Base-by-base conservation (phyloP, 2,888 invertebrate species). In the Tigriopus californicus region DNA sequence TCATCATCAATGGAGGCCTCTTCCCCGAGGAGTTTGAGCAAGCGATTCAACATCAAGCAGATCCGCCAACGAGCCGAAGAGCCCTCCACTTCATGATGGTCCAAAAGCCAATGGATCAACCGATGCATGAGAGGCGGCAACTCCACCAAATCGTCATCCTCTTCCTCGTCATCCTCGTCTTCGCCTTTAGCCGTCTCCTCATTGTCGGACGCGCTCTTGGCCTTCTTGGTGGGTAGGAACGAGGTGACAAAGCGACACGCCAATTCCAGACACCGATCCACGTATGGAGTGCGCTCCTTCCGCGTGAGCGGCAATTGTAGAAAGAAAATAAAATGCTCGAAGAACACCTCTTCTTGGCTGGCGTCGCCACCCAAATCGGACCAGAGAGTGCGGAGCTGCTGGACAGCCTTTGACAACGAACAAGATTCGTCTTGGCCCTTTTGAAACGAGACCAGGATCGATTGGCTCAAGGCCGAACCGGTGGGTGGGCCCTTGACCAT, bases 1-100 rank as follows among this genome's bases (percentile, higher is more conserved):
- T 77, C 76, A 70, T 85, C 85, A 66, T 85, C 85, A 1, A 89
- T 74, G 1, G 79, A 79, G 0, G 85, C 85, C 66, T 85, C 79
- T 22, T 81, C 80, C 1, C 83, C 83, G 62, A 89, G 76, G 20
- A 81, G 79, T 57, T 79, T 76, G 5, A 90, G 72, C 51, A 89
- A 76, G 66, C 80, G 80, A 62, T 83, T 83, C 41, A 89, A 74
- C 66, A 87, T 76, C 69, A 84, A 82, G 67, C 87, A 89, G 0
- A 83, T 77, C 52, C 86, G 76, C 70, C 80, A 83, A 25, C 89
- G 75, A 18, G 86, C 75, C 24, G 71, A 74, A 64, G 69, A 74
- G 44, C 74, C 73, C 22, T 71, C 74, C 13, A 76, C 76, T 41
- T 71, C 71, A 68, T 77, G 73, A 62, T 69, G 64, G 71, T 73